Evolutionary conservation across 2,113 vertebrate species (phyloP).

Genomic region (Origma solitaria): DNA sequence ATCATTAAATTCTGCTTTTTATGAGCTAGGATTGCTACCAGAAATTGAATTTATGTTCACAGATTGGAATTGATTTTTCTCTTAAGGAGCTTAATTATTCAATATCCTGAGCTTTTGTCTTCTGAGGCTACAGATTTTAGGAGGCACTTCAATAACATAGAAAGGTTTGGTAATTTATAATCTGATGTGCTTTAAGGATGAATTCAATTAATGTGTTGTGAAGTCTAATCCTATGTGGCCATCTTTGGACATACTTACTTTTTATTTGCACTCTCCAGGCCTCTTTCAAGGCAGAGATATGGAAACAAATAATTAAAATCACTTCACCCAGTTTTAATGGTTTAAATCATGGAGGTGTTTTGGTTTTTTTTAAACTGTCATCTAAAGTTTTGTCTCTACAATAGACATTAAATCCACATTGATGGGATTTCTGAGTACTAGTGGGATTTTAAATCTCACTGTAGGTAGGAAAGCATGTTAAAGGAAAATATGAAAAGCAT

Average conservation of each 20-base stretch:
- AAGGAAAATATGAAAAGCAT: neutral
- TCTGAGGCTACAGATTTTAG: neutral
- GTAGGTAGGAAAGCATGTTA: neutral
- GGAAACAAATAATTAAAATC: neutral
- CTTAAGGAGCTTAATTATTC: constrained; percentile 40
- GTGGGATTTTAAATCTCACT: neutral
- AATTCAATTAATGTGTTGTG: neutral
- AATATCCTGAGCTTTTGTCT: neutral
- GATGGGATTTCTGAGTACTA: neutral
- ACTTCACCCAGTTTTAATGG: neutral
- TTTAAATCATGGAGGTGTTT: neutral
- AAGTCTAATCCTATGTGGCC: neutral
- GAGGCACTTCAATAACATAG: neutral
- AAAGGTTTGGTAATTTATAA: constrained; percentile 5
- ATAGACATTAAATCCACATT: neutral
- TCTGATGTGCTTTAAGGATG: neutral
- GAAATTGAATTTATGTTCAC: neutral
- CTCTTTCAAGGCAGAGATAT: neutral
- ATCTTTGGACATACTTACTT: neutral
- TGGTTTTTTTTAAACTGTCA: neutral
- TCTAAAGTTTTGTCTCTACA: neutral
- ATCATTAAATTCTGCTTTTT: neutral
- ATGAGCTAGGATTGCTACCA: neutral
- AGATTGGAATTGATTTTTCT: constrained; percentile 34
- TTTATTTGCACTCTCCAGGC: neutral